These are phyloP conservation scores for Dexiosoma caninum DNA, from an alignment of 2,888 invertebrate species.

Conservation along the genomic window DNA sequence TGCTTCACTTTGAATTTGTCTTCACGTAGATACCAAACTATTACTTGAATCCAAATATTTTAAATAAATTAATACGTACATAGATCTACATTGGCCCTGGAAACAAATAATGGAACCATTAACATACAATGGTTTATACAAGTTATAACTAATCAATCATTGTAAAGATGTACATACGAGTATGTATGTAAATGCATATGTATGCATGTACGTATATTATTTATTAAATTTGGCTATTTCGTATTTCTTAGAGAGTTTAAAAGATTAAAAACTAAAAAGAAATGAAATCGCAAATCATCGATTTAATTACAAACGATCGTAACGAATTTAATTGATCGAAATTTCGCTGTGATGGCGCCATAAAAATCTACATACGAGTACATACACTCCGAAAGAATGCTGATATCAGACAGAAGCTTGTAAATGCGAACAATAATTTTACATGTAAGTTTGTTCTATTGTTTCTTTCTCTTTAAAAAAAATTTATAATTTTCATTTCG, in stretches of 20 bases:
- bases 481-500: slow-evolving; percentile 21
- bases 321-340: slow-evolving; percentile 77
- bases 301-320: slow-evolving; percentile 76
- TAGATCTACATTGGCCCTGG: no score
- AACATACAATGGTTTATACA: no score
- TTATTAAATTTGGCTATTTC: slow-evolving; percentile 9
- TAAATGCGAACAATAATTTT: slow-evolving; percentile 24
- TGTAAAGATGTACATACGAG: no score
- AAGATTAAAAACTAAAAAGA: background rate
- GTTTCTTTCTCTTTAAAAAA: background rate
- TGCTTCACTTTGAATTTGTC: no score
- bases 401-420: slow-evolving; percentile 57
- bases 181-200: no score
- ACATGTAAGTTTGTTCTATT: slow-evolving; percentile 7
- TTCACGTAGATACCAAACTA: no score
- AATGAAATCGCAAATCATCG: slow-evolving; percentile 72
- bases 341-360: slow-evolving; percentile 58
- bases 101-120: no score
- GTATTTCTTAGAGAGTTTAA: background rate
- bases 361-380: background rate
- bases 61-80: no score
- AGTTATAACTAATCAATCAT: slow-evolving; percentile 60
- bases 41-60: no score
- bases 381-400: background rate
- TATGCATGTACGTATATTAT: background rate